A percentile compares a stretch with the other conserved stretches of the same genome.
Conservation (phyloP, 2,888 invertebrate genomes). For the Tromatobia lineatoria region DNA sequence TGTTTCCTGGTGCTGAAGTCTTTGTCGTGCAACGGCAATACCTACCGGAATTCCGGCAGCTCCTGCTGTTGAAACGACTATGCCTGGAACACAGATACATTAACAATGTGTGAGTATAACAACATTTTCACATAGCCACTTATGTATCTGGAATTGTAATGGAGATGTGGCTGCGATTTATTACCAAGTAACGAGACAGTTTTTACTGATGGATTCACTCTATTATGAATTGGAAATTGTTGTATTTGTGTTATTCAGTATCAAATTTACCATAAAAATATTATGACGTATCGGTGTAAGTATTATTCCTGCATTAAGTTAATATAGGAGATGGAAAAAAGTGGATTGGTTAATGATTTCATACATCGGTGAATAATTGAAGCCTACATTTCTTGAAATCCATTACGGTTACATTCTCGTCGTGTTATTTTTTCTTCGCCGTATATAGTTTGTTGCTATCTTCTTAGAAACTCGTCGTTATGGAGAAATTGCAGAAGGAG, state of each 20-base stretch:
- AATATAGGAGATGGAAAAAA: slow-evolving; percentile 15
- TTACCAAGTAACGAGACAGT: not conserved
- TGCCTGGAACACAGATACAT: slow-evolving; percentile 73
- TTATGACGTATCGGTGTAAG: not conserved
- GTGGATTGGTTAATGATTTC: slow-evolving; percentile 36
- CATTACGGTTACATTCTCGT: slow-evolving; percentile 43
- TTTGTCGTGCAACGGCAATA: slow-evolving; percentile 93
- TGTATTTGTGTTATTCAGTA: not conserved
- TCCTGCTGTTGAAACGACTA: slow-evolving; percentile 81
- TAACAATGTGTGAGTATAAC: slow-evolving; percentile 10
- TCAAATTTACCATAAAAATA: not conserved
- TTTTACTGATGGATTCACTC: not conserved
- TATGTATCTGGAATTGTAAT: not conserved
- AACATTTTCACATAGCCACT: not conserved
- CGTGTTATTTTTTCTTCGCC: slow-evolving; percentile 2
- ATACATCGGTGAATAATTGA: slow-evolving; percentile 45
- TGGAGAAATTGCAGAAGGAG: not conserved
- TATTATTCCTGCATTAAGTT: not conserved
- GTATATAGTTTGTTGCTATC: slow-evolving; percentile 24
- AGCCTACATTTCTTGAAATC: slow-evolving; percentile 52
- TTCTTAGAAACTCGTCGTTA: not conserved
- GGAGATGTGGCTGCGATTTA: not conserved
- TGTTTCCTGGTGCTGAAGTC: slow-evolving; percentile 89
- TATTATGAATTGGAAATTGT: not conserved
- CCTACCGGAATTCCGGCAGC: slow-evolving; percentile 90